These are phyloP conservation scores for Apis cerana DNA, from an alignment of 1,140 invertebrate genomes.

Conservation along the genomic window DNA sequence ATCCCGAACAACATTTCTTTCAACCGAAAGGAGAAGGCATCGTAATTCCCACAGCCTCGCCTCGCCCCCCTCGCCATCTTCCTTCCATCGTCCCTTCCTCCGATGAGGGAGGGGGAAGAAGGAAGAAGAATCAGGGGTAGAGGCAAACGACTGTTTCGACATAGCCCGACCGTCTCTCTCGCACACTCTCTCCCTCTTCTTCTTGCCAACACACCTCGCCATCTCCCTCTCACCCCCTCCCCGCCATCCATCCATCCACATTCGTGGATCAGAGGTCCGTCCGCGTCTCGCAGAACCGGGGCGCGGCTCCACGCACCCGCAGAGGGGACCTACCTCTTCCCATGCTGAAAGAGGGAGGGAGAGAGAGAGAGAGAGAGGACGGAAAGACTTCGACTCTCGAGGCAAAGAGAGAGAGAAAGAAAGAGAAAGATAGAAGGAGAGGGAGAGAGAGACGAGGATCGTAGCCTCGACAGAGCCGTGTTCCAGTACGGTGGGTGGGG, in stretches of 20 bases:
- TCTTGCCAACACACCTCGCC: background rate
- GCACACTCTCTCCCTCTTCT: background rate
- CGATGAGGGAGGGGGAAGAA: too few relatives aligned
- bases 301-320: conserved; percentile 55
- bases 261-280: too few relatives aligned
- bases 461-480: background rate
- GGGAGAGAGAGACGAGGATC: conserved; percentile 44
- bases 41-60: conserved; percentile 11
- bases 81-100: conserved; percentile 6
- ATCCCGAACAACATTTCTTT: too few relatives aligned
- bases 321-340: background rate
- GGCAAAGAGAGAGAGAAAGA: conserved; percentile 52
- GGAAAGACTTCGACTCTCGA: too few relatives aligned
- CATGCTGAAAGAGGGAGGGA: conserved; percentile 53
- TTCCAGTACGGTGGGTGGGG: background rate
- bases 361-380: background rate
- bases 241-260: too few relatives aligned
- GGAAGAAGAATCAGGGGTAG: conserved; percentile 52
- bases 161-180: background rate
- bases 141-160: conserved; percentile 31
- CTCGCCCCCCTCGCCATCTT: conserved; percentile 56
- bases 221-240: too few relatives aligned
- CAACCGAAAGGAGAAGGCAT: too few relatives aligned
- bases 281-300: conserved; percentile 59
- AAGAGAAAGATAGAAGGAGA: background rate